Evolutionary conservation across 1,140 invertebrate genomes (phyloP).

Genomic region (Zaprionus davidi): DNA sequence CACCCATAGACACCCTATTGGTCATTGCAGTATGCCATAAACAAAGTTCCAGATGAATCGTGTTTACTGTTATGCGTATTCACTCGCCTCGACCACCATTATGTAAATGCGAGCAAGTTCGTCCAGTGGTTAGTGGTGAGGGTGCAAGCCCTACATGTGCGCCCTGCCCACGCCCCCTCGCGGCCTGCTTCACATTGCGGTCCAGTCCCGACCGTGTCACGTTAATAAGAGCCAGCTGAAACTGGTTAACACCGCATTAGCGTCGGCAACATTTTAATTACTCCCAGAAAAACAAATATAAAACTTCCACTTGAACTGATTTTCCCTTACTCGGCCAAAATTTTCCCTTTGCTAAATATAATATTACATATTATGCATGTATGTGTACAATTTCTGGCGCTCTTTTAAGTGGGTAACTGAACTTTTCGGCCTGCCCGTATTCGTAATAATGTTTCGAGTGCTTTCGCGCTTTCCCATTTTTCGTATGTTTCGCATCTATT

Average conservation of each 20-base stretch:
- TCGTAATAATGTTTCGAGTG: constrained; percentile 25
- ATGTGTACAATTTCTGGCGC: background rate
- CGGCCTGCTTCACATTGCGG: background rate
- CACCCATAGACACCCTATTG: background rate
- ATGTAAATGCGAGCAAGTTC: constrained; percentile 54
- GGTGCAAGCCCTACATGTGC: constrained; percentile 44
- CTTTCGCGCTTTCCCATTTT: constrained; percentile 17
- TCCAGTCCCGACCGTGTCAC: background rate
- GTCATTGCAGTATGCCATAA: constrained; percentile 20
- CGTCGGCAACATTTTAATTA: constrained; percentile 11
- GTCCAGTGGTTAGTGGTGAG: background rate
- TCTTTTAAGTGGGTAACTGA: constrained; percentile 30
- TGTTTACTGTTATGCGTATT: constrained; percentile 64
- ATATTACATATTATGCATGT: background rate
- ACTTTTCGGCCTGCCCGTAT: constrained; percentile 14
- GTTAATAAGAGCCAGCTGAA: constrained; percentile 25
- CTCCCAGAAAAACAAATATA: background rate
- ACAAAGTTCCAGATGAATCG: constrained; percentile 45
- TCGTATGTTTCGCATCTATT: constrained; percentile 42
- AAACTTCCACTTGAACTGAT: background rate
- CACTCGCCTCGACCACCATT: constrained; percentile 38
- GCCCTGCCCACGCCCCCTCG: background rate
- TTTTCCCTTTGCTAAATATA: background rate
- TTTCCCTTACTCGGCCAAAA: background rate
- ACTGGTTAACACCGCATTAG: constrained; percentile 26